phyloP scores from a whole-genome alignment of 1,140 invertebrate genomes.

The Drosophila malerkotliana region DNA sequence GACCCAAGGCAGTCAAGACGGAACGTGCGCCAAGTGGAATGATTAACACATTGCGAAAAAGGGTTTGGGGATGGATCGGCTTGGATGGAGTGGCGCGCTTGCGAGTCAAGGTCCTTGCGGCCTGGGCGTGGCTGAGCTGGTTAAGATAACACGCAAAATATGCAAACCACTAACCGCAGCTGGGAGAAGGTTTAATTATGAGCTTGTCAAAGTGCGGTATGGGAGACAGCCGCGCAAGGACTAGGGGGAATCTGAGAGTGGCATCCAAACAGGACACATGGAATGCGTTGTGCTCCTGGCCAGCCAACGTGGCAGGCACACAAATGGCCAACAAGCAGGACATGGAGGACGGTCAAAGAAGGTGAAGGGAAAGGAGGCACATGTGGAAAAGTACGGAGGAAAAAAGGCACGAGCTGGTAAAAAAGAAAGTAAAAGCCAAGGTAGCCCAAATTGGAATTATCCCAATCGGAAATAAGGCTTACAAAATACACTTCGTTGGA shows the following conservation, averaged over 20 bases:
- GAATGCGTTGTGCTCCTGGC: constrained; percentile 19
- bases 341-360: background rate
- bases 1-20: constrained; percentile 61
- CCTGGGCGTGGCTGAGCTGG: constrained; percentile 16
- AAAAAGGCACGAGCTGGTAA: constrained; percentile 22
- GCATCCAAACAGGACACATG: constrained; percentile 42
- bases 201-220: constrained; percentile 24
- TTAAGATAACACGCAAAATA: constrained; percentile 52
- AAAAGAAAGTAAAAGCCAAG: constrained; percentile 6
- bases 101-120: background rate
- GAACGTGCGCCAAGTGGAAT: constrained; percentile 66
- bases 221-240: constrained; percentile 27
- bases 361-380: background rate
- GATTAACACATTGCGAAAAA: constrained; percentile 66
- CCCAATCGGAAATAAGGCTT: background rate
- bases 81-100: background rate
- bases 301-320: constrained; percentile 66
- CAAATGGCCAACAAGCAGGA: constrained; percentile 57
- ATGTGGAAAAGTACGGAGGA: background rate
- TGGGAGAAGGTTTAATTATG: constrained; percentile 56
- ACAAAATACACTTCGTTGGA: background rate
- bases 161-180: constrained; percentile 34
- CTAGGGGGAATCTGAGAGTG: constrained; percentile 57
- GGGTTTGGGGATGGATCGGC: background rate
- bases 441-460: constrained; percentile 1